A percentile compares a stretch with the other conserved stretches of the same genome.
phyloP scores from a whole-genome alignment of 1,140 invertebrate species.

The Drosophila paulistorum region DNA sequence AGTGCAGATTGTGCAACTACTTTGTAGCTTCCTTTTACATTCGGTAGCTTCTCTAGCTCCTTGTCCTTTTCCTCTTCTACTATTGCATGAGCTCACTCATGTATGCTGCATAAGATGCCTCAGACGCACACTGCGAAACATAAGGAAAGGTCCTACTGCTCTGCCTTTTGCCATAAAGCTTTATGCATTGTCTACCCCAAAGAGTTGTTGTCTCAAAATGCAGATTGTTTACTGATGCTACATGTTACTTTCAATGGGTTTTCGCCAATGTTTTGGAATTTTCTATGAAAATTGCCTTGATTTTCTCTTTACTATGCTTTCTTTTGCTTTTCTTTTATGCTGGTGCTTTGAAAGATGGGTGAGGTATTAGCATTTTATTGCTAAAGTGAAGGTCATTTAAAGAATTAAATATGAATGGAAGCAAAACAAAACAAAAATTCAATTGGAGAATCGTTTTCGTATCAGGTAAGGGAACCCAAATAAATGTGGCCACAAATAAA shows the following conservation, averaged over 20 bases:
- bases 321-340: background rate
- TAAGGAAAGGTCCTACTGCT: conserved; percentile 20
- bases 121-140: conserved; percentile 23
- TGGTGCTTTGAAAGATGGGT: conserved; percentile 11
- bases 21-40: conserved; percentile 34
- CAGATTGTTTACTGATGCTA: conserved; percentile 73
- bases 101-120: conserved; percentile 66
- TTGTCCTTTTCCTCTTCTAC: background rate
- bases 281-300: conserved; percentile 61
- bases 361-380: conserved; percentile 8
- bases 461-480: background rate
- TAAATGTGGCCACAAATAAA: background rate
- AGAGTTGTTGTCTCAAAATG: conserved; percentile 50
- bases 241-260: conserved; percentile 67
- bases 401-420: background rate
- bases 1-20: conserved; percentile 71
- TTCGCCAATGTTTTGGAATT: conserved; percentile 49
- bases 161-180: conserved; percentile 40
- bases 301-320: conserved; percentile 32
- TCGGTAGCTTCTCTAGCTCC: conserved; percentile 1
- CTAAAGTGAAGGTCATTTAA: conserved; percentile 15
- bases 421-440: background rate
- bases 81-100: conserved; percentile 41
- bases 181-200: conserved; percentile 62
- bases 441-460: background rate